Evolutionary conservation across 2,888 invertebrate species (phyloP), one percentile per base, ranked within the genome.

Genomic region (Cylloceria caligata): DNA sequence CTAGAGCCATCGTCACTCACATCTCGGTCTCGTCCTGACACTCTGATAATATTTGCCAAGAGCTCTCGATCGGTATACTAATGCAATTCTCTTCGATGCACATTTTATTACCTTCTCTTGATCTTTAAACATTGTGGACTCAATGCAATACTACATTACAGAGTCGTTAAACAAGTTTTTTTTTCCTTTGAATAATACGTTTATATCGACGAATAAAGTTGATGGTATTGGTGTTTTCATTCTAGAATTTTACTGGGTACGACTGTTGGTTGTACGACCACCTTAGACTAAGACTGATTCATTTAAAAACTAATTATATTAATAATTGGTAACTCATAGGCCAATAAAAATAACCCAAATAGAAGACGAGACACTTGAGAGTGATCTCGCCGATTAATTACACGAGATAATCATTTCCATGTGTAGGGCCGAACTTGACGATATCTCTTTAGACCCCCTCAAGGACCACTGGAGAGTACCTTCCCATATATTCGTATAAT

Each of bases 11-110:
- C 60, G 34, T 62, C 72, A 21, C 21, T 60, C 60, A 21, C 62
- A 34, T 47, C 45, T 49, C 5, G 39, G 36, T 52, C 39, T 39
- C 21, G 24, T 34, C 62, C 36, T 72, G 72, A 47, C 60, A 62
- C 49, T 62, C 60, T 62, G 60, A 60, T 72, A 72, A 72, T 72
- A 72, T 72, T 72, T 72, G 72, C 30, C 49, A 11, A 62, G 72
- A 7, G 62, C 47, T 72, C 60, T 62, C 24, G 27, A 47, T 62
- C 71, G 36, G 57, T 47, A 47, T 30, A 72, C 72, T 62, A 62
- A 72, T 72, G 47, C 30, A 27, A 62, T 72, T 72, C 60, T 24
- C 45, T 11, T 72, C 34, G 47, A 34, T 72, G 47, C 45, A 62
- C 60, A 36, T 47, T 72, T 72, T 69, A 24, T 30, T 4, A 9